Conservation (phyloP, 2,888 invertebrate genomes). For the Metopia argyrocephala region DNA sequence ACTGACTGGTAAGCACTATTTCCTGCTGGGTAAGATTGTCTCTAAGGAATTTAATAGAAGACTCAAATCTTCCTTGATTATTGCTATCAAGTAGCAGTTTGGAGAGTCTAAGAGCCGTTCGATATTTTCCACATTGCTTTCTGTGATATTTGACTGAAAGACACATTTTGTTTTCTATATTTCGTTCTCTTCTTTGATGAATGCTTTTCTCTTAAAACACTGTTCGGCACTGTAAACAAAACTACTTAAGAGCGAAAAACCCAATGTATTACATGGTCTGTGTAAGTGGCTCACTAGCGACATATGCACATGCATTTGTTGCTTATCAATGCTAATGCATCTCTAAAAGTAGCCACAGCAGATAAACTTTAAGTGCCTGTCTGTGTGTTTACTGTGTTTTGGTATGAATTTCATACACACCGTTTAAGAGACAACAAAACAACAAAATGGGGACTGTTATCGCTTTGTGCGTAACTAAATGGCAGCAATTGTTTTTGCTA, state of each 20-base stretch:
- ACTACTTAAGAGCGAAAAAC: conserved; percentile 23
- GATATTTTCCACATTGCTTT: too few relatives aligned
- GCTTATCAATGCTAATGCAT: conserved; percentile 53
- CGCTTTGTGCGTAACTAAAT: conserved; percentile 47
- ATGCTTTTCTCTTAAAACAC: neutral
- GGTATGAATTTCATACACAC: too few relatives aligned
- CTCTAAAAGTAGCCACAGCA: conserved; percentile 32
- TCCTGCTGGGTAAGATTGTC: too few relatives aligned
- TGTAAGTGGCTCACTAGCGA: conserved; percentile 47
- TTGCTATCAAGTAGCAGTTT: too few relatives aligned
- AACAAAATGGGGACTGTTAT: conserved; percentile 1
- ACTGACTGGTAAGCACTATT: too few relatives aligned
- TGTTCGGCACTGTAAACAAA: neutral
- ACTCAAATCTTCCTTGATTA: too few relatives aligned
- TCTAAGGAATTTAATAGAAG: too few relatives aligned
- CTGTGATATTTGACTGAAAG: too few relatives aligned
- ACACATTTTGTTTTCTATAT: too few relatives aligned
- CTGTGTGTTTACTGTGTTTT: too few relatives aligned
- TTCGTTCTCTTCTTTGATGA: too few relatives aligned
- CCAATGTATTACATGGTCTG: conserved; percentile 47
- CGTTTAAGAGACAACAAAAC: neutral
- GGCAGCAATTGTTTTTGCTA: conserved; percentile 47
- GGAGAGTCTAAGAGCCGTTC: too few relatives aligned
- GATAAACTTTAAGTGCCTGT: neutral
- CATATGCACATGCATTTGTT: conserved; percentile 13